phyloP scores from a whole-genome alignment of 2,888 invertebrate species.

The Labia minor region DNA sequence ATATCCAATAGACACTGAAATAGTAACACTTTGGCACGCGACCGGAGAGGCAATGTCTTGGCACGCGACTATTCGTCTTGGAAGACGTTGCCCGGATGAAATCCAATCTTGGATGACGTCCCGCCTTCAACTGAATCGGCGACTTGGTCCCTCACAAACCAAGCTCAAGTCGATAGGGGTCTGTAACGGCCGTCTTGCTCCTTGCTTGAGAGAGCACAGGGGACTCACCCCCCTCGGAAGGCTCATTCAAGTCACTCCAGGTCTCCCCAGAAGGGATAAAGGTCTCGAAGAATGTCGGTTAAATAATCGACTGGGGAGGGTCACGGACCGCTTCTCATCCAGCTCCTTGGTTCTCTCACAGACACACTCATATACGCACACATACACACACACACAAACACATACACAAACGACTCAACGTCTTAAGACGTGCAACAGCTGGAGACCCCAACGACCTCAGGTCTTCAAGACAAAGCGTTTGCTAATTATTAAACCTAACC shows the following conservation, averaged over 20 bases:
- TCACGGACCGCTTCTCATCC: constrained; percentile 4
- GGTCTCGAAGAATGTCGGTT: constrained; percentile 13
- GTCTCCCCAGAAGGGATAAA: constrained; percentile 2
- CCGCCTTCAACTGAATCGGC: not conserved
- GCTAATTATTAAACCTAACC: not conserved
- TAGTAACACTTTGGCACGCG: not conserved
- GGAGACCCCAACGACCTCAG: not conserved
- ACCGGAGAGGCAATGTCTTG: not conserved
- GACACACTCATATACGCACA: too few species aligned
- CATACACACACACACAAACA: not conserved
- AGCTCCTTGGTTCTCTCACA: not conserved
- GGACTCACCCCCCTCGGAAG: not conserved
- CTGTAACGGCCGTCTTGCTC: constrained; percentile 13
- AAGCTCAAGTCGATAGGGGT: not conserved
- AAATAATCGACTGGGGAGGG: not conserved
- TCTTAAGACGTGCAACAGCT: constrained; percentile 4
- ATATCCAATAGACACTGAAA: too few species aligned
- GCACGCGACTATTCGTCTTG: not conserved
- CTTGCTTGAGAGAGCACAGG: not conserved
- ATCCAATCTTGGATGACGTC: not conserved
- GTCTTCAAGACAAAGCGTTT: not conserved
- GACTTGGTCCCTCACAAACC: not conserved
- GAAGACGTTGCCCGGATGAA: not conserved
- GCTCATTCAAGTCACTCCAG: not conserved
- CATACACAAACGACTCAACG: not conserved